Percentiles rank a stretch among this genome's conserved stretches.
Evolutionary conservation across 2,797 vertebrate genomes (phyloP).

Genomic region (Chromobotia macracanthus): DNA sequence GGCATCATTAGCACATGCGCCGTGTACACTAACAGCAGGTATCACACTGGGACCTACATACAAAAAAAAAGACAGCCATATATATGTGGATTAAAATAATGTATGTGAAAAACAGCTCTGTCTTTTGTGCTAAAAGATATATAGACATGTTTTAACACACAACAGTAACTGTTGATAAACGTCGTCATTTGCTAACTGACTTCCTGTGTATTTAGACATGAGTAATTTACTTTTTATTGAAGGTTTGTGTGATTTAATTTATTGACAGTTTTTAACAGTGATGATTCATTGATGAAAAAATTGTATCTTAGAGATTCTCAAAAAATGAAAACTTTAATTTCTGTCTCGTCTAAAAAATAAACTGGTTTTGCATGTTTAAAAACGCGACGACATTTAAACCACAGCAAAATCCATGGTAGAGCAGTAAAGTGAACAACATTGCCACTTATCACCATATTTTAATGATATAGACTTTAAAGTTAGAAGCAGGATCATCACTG

Average conservation of each 20-base stretch:
- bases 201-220: conserved; percentile 21
- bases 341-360: neutral
- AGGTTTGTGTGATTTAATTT: conserved; percentile 28
- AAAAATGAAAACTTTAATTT: neutral
- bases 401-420: neutral
- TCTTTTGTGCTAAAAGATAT: conserved; percentile 21
- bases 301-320: conserved; percentile 6
- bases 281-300: conserved; percentile 25
- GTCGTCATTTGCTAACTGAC: conserved; percentile 7
- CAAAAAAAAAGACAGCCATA: neutral
- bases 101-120: conserved; percentile 3
- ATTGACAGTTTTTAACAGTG: neutral
- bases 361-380: neutral
- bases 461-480: too few species aligned
- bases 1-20: conserved; percentile 28
- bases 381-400: neutral
- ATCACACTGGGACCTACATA: conserved; percentile 18
- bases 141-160: conserved; percentile 5
- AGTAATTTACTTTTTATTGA: conserved; percentile 31
- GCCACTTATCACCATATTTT: too few species aligned
- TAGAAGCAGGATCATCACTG: too few species aligned
- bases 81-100: neutral
- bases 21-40: conserved; percentile 25
- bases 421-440: neutral
- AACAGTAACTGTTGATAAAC: conserved; percentile 15